Base-by-base conservation (phyloP, 1,140 invertebrate genomes). In the Trichonephila inaurata region DNA sequence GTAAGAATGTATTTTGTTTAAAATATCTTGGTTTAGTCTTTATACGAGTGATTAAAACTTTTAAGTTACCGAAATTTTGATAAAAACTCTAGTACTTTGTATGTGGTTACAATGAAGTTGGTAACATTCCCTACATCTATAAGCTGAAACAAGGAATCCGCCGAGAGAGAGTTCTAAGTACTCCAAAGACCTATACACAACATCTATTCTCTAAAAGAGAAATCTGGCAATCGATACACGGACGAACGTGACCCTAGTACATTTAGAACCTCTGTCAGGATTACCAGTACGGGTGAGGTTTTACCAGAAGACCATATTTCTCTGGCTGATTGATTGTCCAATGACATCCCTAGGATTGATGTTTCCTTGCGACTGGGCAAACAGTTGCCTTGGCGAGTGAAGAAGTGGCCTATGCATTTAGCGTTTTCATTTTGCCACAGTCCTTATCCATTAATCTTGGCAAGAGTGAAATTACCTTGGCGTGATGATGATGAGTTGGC, bases 391-490 rank as follows among this genome's bases (percentile, higher is more conserved):
- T 33, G 69, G 24, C 66, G 66, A n/a, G 28, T 33, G 24, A 77
- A 33, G 24, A 33, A 28, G 24, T 18, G 69, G 5, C 24, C 69
- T 28, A 77, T 77, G 69, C 69, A 77, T 77, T 77, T 40, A 77
- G 69, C 69, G 69, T 77, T 77, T 77, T 33, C 69, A 77, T 77
- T 77, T 33, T 77, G 24, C 8, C 69, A 28, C 28, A 33, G 28
- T 33, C 28, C 12, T 28, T 21, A 18, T 3, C 69, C 69, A 77
- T 77, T 77, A 77, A 77, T 77, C 69, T 77, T 33, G 24, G 69
- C 10, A 28, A 51, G 28, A 33, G 69, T 77, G 69, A 77, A 77
- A 77, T 77, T 77, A 77, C 69, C 69, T 77, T 77, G 69, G 69
- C 69, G 69, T 77, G 69, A 33, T 33, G 69, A 77, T 77, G 69